A percentile compares a stretch with the other conserved stretches of the same genome.
phyloP scores from a whole-genome alignment of 1,140 invertebrate species.

The Solen grandis region DNA sequence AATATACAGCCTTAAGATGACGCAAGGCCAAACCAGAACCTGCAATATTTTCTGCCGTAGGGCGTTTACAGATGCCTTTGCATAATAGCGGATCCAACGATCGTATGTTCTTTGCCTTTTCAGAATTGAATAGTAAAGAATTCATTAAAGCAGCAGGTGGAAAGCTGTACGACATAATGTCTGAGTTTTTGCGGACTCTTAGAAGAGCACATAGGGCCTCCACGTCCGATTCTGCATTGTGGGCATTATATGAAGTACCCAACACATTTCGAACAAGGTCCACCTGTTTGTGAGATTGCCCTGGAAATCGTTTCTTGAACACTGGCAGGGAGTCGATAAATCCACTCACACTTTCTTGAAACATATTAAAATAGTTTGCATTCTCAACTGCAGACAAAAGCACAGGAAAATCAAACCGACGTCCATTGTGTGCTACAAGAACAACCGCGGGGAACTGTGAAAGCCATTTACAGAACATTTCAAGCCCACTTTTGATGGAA shows the following conservation, averaged over 20 bases:
- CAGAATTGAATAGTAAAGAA: not conserved
- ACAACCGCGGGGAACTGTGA: constrained; percentile 12
- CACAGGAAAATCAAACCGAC: constrained; percentile 41
- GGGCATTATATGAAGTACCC: not conserved
- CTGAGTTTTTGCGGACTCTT: too few species aligned
- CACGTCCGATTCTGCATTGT: not conserved
- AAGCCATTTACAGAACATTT: constrained; percentile 22
- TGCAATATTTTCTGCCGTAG: too few species aligned
- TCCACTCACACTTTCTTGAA: not conserved
- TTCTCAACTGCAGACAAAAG: constrained; percentile 7
- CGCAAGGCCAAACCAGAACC: constrained; percentile 3
- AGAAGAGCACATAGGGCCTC: not conserved
- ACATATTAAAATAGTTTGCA: not conserved
- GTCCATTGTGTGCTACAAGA: constrained; percentile 48
- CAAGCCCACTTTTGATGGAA: constrained; percentile 1
- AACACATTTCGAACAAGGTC: not conserved
- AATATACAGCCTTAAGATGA: not conserved
- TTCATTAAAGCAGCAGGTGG: not conserved
- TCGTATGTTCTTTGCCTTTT: not conserved
- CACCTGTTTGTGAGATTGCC: not conserved
- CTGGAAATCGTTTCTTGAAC: not conserved
- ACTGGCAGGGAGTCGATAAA: not conserved
- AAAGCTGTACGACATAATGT: too few species aligned
- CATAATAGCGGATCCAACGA: not conserved
- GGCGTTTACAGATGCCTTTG: not conserved